Evolutionary conservation across 1,140 invertebrate species (phyloP).

Genomic region (Leptonema lineaticorne): DNA sequence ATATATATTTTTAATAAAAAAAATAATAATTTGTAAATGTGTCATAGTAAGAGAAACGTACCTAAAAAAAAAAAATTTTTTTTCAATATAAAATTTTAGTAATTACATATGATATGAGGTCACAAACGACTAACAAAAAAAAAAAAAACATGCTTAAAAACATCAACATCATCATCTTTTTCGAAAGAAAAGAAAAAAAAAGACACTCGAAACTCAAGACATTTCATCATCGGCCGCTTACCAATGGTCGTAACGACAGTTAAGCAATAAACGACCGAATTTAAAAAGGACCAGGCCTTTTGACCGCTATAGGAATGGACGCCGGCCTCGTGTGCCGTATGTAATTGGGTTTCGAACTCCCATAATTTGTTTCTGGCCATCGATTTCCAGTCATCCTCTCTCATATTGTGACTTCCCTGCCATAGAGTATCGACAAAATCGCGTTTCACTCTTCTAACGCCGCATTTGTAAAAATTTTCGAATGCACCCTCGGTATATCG

Average conservation of each 20-base stretch:
- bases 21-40: no score
- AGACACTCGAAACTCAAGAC: no score
- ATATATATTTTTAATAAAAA: no score
- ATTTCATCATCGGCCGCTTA: slow-evolving; percentile 57
- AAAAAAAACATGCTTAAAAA: no score
- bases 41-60: no score
- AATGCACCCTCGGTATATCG: slow-evolving; percentile 78
- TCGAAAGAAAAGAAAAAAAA: no score
- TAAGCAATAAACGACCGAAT: slow-evolving; percentile 87
- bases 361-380: slow-evolving; percentile 75
- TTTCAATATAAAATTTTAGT: no score
- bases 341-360: slow-evolving; percentile 84
- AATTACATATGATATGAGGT: no score
- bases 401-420: slow-evolving; percentile 74
- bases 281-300: slow-evolving; percentile 89
- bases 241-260: slow-evolving; percentile 94
- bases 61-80: no score
- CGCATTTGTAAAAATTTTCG: slow-evolving; percentile 84
- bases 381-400: slow-evolving; percentile 86
- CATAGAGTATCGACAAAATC: slow-evolving; percentile 82
- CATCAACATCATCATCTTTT: no score
- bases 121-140: no score
- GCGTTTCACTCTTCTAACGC: slow-evolving; percentile 80
- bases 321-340: slow-evolving; percentile 78
- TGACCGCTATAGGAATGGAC: slow-evolving; percentile 78